Evolutionary conservation across 2,888 invertebrate species (phyloP).

Genomic region (Eurytoma adleriae): DNA sequence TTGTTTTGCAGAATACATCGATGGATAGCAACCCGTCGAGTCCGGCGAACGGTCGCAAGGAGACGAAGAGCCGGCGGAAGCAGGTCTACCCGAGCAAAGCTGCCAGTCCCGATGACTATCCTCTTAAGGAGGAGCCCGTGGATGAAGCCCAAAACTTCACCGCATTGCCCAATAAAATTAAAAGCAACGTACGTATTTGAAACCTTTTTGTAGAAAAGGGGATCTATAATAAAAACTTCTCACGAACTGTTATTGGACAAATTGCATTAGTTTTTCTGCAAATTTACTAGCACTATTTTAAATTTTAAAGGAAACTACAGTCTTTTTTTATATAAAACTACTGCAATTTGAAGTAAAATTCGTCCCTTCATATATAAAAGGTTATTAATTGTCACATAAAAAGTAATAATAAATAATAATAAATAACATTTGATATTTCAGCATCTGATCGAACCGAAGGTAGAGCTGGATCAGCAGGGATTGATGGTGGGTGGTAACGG

Average conservation of each 20-base stretch:
- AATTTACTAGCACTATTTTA: no score
- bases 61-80: constrained; percentile 85
- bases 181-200: constrained; percentile 62
- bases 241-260: no score
- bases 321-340: no score
- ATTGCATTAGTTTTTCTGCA: no score
- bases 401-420: no score
- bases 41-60: constrained; percentile 73
- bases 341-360: no score
- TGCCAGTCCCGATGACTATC: constrained; percentile 70
- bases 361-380: no score
- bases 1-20: constrained; percentile 68
- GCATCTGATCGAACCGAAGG: constrained; percentile 34
- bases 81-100: constrained; percentile 88
- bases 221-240: no score
- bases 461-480: constrained; percentile 12
- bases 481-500: background rate
- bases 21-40: constrained; percentile 75
- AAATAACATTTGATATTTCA: background rate
- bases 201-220: no score
- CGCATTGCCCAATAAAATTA: constrained; percentile 72
- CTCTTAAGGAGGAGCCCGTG: constrained; percentile 70
- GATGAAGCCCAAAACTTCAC: constrained; percentile 74
- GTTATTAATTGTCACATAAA: no score
- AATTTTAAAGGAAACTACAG: no score